Conservation (phyloP, 2,797 vertebrate genomes). For the Helicolenus hilgendorfi region DNA sequence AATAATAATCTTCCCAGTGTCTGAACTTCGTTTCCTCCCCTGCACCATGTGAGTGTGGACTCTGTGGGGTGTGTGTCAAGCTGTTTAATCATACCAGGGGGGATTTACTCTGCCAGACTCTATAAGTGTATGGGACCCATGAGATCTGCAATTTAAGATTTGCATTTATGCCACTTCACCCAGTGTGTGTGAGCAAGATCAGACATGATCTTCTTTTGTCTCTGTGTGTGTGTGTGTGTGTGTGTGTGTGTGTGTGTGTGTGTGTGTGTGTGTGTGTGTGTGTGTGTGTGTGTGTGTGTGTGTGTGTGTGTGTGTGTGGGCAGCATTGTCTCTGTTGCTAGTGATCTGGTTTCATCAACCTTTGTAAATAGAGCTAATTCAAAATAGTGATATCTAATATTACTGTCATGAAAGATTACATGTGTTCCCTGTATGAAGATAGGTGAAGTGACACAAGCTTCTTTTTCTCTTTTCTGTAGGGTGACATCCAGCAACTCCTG, state of each 20-base stretch:
- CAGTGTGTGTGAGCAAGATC: slow-evolving; percentile 36
- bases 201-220: slow-evolving; percentile 28
- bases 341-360: slow-evolving; percentile 2
- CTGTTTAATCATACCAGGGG: slow-evolving; percentile 58
- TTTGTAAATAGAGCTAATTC: slow-evolving; percentile 4
- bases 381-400: neutral
- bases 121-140: slow-evolving; percentile 37
- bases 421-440: neutral
- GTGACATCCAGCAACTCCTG: slow-evolving; percentile 98
- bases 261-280: neutral
- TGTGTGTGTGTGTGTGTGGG: neutral
- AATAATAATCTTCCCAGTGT: slow-evolving; percentile 68
- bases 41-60: slow-evolving; percentile 24
- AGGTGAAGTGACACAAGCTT: neutral
- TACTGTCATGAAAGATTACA: neutral
- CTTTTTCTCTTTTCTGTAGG: slow-evolving; percentile 85
- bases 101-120: slow-evolving; percentile 55
- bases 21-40: slow-evolving; percentile 59
- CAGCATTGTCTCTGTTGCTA: neutral
- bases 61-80: slow-evolving; percentile 36
- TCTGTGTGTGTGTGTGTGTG: neutral
- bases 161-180: slow-evolving; percentile 33
- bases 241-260: neutral
- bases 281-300: too few species aligned
- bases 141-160: slow-evolving; percentile 62